These are phyloP conservation scores for Germaria angustata DNA, from an alignment of 2,888 invertebrate genomes.

Conservation along the genomic window DNA sequence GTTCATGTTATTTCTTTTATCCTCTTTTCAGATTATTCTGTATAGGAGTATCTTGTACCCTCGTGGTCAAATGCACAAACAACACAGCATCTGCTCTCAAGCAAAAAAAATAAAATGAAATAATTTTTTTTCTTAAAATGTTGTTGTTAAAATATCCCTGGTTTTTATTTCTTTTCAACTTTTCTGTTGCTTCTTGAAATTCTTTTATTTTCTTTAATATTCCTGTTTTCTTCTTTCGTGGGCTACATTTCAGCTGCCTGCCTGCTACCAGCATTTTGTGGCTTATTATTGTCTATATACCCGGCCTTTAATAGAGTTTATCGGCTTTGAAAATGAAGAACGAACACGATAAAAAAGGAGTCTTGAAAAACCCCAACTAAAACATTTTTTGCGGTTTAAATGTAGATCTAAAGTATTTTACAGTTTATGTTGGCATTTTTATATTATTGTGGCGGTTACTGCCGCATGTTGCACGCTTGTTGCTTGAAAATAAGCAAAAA, in stretches of 20 bases:
- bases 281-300: conserved; percentile 39
- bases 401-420: conserved; percentile 47
- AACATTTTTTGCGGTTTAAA: conserved; percentile 51
- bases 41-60: neutral
- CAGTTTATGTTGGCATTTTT: conserved; percentile 39
- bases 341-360: neutral
- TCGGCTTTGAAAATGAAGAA: conserved; percentile 20
- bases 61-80: neutral
- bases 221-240: neutral
- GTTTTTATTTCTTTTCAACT: conserved; percentile 23
- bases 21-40: conserved; percentile 10
- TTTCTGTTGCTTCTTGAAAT: conserved; percentile 11
- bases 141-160: neutral
- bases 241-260: conserved; percentile 35
- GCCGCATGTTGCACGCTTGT: conserved; percentile 8
- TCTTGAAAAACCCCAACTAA: conserved; percentile 26
- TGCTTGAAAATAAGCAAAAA: neutral
- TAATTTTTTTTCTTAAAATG: neutral
- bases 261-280: conserved; percentile 51
- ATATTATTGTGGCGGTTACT: conserved; percentile 1
- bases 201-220: conserved; percentile 3
- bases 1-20: conserved; percentile 9
- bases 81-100: conserved; percentile 48
- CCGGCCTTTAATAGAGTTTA: conserved; percentile 39
- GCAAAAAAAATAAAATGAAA: neutral